These are phyloP conservation scores for Lineus longissimus DNA, from an alignment of 1,140 invertebrate genomes.

Conservation along the genomic window DNA sequence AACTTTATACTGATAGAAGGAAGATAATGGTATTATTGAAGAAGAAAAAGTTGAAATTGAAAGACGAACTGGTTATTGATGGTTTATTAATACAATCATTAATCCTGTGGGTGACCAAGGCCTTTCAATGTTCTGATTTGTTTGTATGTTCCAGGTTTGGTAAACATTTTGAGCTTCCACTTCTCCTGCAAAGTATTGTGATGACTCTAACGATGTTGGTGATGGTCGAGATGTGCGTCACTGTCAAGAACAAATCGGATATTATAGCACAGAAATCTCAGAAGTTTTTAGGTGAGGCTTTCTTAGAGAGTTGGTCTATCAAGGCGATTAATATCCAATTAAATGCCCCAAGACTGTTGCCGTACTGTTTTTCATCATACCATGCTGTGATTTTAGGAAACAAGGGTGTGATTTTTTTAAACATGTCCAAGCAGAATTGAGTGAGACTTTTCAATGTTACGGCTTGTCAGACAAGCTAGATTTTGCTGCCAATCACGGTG, in stretches of 20 bases:
- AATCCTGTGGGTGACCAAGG: no score
- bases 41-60: no score
- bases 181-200: conserved; percentile 93
- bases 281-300: conserved; percentile 79
- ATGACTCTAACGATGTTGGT: conserved; percentile 96
- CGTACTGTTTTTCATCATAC: no score
- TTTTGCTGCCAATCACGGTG: no score
- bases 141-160: conserved; percentile 97
- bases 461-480: no score
- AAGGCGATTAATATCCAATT: background rate
- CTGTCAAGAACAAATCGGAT: conserved; percentile 74
- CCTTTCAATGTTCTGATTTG: no score
- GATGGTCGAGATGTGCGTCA: conserved; percentile 92
- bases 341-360: no score
- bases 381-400: background rate
- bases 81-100: no score
- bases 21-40: no score
- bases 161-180: conserved; percentile 88
- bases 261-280: conserved; percentile 71
- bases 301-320: conserved; percentile 14
- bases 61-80: conserved; percentile 9
- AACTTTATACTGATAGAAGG: conserved; percentile 15
- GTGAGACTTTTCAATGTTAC: no score
- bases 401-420: background rate
- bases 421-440: no score